Percentiles rank a stretch among this genome's conserved stretches.
phyloP scores from a whole-genome alignment of 30 jellyfish, hydroid and myxozoan genomes.

The Phacellophora camtschatica region DNA sequence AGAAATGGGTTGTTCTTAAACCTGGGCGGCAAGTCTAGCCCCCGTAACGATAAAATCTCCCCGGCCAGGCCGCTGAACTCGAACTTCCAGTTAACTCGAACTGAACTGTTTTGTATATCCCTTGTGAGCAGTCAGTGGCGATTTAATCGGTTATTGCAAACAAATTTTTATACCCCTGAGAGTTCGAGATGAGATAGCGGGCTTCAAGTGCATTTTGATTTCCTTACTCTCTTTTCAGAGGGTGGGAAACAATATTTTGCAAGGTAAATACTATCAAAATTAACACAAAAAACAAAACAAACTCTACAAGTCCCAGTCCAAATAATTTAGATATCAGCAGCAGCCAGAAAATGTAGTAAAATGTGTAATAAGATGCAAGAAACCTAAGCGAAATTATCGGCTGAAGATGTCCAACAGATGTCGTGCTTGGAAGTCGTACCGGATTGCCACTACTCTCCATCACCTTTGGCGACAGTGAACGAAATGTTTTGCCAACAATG shows the following conservation, averaged over 20 bases:
- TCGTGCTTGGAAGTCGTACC: constrained; percentile 35
- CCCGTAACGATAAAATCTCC: too few relatives aligned
- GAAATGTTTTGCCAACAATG: constrained; percentile 34
- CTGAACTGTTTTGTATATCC: too few relatives aligned
- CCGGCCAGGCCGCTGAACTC: too few relatives aligned
- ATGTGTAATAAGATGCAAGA: constrained; percentile 71
- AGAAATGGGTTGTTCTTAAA: too few relatives aligned
- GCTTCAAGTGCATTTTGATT: neutral
- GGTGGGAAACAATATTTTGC: constrained; percentile 47
- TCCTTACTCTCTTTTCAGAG: neutral
- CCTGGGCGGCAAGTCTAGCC: too few relatives aligned
- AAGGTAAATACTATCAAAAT: constrained; percentile 17
- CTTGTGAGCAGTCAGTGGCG: too few relatives aligned
- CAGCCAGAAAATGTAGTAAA: constrained; percentile 67
- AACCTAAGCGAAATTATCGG: constrained; percentile 82
- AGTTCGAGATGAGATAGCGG: neutral
- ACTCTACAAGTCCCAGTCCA: constrained; percentile 22
- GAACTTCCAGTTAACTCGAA: too few relatives aligned
- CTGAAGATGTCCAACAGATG: constrained; percentile 1
- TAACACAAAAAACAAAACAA: neutral
- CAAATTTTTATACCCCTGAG: too few relatives aligned
- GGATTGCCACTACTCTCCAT: constrained; percentile 12
- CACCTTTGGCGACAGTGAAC: constrained; percentile 61
- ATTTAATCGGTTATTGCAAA: too few relatives aligned
- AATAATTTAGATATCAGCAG: constrained; percentile 43